Conservation (phyloP, 2,797 vertebrate species). For the Tangara arthus region DNA sequence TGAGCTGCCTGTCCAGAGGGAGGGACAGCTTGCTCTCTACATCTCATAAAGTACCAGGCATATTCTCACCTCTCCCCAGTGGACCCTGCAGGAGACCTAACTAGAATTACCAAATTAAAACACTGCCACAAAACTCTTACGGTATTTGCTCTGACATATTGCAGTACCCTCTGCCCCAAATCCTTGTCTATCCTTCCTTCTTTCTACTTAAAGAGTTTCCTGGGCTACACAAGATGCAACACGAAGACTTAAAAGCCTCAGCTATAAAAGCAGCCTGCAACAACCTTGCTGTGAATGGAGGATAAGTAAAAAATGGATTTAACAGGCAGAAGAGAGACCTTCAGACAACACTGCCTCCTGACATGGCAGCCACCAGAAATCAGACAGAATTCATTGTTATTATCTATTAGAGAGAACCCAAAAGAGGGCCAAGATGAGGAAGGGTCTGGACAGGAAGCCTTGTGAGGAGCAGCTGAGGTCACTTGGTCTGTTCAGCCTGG, state of each 20-base stretch:
- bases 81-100: background rate
- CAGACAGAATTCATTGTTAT: fast-evolving
- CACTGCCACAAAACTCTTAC: background rate
- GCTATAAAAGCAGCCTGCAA: background rate
- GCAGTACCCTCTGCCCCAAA: fast-evolving
- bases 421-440: background rate
- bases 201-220: background rate
- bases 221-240: fast-evolving
- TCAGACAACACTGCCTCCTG: background rate
- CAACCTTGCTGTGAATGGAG: fast-evolving
- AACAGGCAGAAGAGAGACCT: fast-evolving
- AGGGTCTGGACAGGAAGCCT: background rate
- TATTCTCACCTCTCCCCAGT: fast-evolving
- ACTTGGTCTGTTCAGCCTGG: background rate
- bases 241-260: fast-evolving
- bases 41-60: background rate
- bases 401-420: background rate
- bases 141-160: fast-evolving
- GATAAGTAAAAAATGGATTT: fast-evolving
- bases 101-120: background rate
- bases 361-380: fast-evolving
- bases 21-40: background rate
- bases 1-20: background rate
- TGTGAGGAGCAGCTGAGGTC: background rate
- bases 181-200: background rate